A percentile compares a stretch with the other conserved stretches of the same genome.
phyloP scores from a whole-genome alignment of 2,113 vertebrate genomes.

The Cavia aperea region DNA sequence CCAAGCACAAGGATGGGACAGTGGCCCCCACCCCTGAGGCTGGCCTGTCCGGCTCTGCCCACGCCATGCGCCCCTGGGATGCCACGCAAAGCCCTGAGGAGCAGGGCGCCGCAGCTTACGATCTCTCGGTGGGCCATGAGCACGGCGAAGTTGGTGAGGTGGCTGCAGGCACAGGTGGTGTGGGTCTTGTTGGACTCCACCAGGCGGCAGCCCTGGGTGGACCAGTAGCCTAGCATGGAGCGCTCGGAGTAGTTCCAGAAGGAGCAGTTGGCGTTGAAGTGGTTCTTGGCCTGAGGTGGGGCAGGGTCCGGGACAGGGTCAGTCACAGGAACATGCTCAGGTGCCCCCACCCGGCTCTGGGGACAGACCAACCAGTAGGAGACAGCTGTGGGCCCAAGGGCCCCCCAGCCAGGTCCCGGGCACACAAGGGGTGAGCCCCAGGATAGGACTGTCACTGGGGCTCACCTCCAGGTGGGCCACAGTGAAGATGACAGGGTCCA shows the following conservation, averaged over 20 bases:
- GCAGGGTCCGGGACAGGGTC: neutral
- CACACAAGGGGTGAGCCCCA: no score
- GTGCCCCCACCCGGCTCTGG: neutral
- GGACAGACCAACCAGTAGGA: neutral
- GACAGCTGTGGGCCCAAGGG: no score
- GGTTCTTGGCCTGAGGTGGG: conserved; percentile 84
- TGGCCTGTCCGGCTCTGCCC: conserved; percentile 17
- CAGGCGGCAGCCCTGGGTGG: conserved; percentile 90
- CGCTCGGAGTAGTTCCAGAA: conserved; percentile 97
- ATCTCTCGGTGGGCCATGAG: conserved; percentile 90
- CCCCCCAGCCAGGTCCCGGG: no score
- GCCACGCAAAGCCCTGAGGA: conserved; percentile 51
- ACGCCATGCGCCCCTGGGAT: neutral
- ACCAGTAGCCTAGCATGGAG: conserved; percentile 94
- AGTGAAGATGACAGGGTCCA: conserved; percentile 90
- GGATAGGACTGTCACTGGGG: neutral
- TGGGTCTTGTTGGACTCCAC: conserved; percentile 90
- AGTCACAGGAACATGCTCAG: neutral
- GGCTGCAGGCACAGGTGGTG: conserved; percentile 93
- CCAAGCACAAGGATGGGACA: neutral
- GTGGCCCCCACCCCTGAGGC: neutral
- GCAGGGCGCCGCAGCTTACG: conserved; percentile 67
- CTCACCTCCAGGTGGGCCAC: conserved; percentile 88
- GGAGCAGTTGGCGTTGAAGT: conserved; percentile 92
- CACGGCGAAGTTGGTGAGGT: conserved; percentile 95